A percentile compares a stretch with the other conserved stretches of the same genome.
These are phyloP conservation scores for Sebastes oblongus DNA, from an alignment of 2,797 vertebrate genomes.

Conservation along the genomic window DNA sequence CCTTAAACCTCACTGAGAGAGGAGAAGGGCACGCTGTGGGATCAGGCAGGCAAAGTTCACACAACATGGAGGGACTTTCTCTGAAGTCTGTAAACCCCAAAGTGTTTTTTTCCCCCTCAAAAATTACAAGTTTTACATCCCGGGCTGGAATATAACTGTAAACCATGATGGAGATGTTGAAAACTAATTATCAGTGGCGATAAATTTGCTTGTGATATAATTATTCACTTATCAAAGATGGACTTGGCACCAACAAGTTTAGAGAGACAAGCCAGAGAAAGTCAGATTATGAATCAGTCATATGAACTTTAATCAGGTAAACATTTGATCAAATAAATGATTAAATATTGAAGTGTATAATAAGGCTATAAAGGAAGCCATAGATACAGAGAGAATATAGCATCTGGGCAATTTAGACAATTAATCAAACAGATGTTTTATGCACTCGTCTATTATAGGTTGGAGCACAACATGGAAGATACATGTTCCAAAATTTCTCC, in stretches of 20 bases:
- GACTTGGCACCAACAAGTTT: slow-evolving; percentile 8
- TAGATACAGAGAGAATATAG: neutral
- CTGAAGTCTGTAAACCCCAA: slow-evolving; percentile 22
- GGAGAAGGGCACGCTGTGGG: slow-evolving; percentile 36
- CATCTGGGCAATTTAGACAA: neutral
- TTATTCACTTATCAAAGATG: slow-evolving; percentile 19
- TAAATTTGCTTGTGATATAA: neutral
- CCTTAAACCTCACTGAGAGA: slow-evolving; percentile 41
- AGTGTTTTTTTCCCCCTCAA: slow-evolving; percentile 1
- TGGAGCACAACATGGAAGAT: neutral
- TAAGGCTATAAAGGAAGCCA: neutral
- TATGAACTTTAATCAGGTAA: slow-evolving; percentile 15
- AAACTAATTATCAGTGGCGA: slow-evolving; percentile 14
- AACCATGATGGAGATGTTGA: neutral
- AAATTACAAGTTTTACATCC: slow-evolving; percentile 14
- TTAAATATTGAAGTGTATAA: neutral
- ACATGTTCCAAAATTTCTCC: neutral
- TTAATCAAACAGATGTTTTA: neutral
- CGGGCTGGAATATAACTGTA: neutral
- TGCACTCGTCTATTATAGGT: neutral
- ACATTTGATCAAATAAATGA: neutral
- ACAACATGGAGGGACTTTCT: slow-evolving; percentile 39
- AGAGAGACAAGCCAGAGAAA: neutral
- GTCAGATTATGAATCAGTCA: no score
- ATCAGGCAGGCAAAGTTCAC: slow-evolving; percentile 42